Evolutionary conservation across 30 jellyfish, hydroid and myxozoan species (phyloP).

Genomic region (Nemopilema nomurai): DNA sequence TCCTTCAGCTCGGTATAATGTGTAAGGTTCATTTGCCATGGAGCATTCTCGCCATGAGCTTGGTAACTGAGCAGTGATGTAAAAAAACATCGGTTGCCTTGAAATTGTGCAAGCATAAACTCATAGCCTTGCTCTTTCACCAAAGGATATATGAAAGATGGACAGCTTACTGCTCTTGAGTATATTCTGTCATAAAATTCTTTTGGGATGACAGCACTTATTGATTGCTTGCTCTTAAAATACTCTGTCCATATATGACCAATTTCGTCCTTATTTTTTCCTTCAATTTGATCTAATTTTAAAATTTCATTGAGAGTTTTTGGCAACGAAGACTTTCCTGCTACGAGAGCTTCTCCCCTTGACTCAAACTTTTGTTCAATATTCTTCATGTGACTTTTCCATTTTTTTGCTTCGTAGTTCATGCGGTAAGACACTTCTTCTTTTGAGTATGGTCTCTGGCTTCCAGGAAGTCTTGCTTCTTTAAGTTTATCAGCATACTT

Average conservation of each 20-base stretch:
- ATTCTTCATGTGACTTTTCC: slow-evolving; percentile 48
- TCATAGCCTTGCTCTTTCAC: slow-evolving; percentile 84
- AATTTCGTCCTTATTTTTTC: slow-evolving; percentile 58
- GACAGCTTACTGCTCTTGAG: slow-evolving; percentile 59
- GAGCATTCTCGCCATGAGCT: slow-evolving; percentile 93
- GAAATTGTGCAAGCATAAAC: slow-evolving; percentile 83
- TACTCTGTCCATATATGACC: slow-evolving; percentile 79
- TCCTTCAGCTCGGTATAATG: slow-evolving; percentile 85
- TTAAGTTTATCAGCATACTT: slow-evolving; percentile 82
- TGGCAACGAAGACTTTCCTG: slow-evolving; percentile 59
- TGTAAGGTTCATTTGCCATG: slow-evolving; percentile 85
- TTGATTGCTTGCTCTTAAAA: slow-evolving; percentile 59
- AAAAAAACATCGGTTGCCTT: slow-evolving; percentile 66
- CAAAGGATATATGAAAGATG: slow-evolving; percentile 79
- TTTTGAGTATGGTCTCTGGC: not conserved
- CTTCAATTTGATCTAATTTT: slow-evolving; percentile 47
- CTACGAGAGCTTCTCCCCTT: slow-evolving; percentile 1
- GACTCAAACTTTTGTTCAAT: slow-evolving; percentile 49
- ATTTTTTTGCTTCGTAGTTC: slow-evolving; percentile 43
- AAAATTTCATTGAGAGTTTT: slow-evolving; percentile 55
- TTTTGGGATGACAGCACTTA: slow-evolving; percentile 81
- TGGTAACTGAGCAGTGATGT: slow-evolving; percentile 84
- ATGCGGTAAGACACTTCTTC: slow-evolving; percentile 39
- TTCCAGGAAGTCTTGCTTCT: slow-evolving; percentile 31
- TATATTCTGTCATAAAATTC: slow-evolving; percentile 50